Conservation (phyloP, 2,113 vertebrate species). For the Salminus brasiliensis region DNA sequence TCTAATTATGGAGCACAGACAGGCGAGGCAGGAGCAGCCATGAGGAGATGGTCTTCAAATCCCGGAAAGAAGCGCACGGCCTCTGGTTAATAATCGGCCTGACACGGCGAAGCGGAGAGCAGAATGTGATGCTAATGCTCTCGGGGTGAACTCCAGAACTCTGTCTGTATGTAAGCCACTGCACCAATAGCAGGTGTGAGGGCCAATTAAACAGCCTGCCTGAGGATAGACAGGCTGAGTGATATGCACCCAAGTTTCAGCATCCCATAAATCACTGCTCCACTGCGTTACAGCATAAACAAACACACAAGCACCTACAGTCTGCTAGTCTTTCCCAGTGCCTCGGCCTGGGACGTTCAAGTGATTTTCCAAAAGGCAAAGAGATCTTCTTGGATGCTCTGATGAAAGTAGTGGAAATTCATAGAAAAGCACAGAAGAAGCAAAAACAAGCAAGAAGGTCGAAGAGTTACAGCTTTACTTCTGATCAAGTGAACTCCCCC, state of each 20-base stretch:
- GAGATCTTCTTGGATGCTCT: neutral
- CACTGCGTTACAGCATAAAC: slow-evolving; percentile 38
- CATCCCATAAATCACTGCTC: slow-evolving; percentile 66
- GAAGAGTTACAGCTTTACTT: neutral
- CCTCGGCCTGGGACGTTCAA: neutral
- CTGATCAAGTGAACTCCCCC: no score
- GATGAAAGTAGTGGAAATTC: no score
- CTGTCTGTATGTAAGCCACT: slow-evolving; percentile 8
- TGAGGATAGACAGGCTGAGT: slow-evolving; percentile 50
- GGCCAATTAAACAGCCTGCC: slow-evolving; percentile 60
- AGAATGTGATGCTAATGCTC: slow-evolving; percentile 13
- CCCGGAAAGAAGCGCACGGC: neutral
- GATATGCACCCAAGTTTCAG: slow-evolving; percentile 65
- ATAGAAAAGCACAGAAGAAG: neutral
- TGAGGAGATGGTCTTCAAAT: neutral
- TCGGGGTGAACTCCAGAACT: neutral
- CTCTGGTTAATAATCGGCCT: neutral
- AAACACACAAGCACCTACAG: slow-evolving; percentile 25
- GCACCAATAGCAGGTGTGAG: slow-evolving; percentile 49
- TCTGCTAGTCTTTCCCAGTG: slow-evolving; percentile 15
- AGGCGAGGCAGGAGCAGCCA: neutral
- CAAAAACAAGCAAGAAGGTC: neutral
- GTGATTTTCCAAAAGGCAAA: neutral
- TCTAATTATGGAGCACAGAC: neutral
- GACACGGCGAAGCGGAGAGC: neutral